A percentile compares a stretch with the other conserved stretches of the same genome.
Conservation (phyloP, 1,140 invertebrate genomes). For the Ctenoplectra terminalis region DNA sequence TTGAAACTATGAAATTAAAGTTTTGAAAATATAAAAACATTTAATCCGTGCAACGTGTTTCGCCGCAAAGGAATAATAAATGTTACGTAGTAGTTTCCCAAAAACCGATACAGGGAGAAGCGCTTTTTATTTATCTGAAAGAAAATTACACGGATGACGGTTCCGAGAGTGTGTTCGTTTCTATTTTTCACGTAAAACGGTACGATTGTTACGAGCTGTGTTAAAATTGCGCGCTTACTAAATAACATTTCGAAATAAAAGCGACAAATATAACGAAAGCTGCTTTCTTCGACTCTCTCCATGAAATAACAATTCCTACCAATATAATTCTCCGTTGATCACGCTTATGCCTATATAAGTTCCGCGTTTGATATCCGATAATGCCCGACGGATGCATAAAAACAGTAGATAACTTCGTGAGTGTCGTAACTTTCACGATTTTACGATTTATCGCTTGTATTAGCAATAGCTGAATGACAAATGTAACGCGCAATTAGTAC, state of each 20-base stretch:
- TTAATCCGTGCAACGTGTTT: not conserved
- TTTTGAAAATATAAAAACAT: not conserved
- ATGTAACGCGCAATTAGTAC: not conserved
- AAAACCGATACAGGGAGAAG: not conserved
- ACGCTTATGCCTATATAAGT: not conserved
- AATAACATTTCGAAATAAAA: conserved; percentile 12
- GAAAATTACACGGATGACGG: conserved; percentile 10
- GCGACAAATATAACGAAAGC: not conserved
- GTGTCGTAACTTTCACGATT: not conserved
- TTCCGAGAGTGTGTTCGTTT: not conserved
- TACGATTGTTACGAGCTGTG: not conserved
- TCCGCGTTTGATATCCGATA: not conserved
- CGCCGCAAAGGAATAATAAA: not conserved
- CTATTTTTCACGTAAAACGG: not conserved
- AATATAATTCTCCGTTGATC: not conserved
- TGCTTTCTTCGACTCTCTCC: not conserved
- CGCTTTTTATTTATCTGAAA: not conserved
- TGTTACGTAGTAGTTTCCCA: not conserved
- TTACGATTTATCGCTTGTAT: not conserved
- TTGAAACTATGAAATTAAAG: no score
- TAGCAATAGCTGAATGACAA: not conserved
- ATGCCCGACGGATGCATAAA: not conserved
- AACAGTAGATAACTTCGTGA: not conserved
- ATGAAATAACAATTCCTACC: not conserved
- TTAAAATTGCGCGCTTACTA: conserved; percentile 9